These are phyloP conservation scores for Drosophila funebris DNA, from an alignment of 1,140 invertebrate genomes.

Conservation along the genomic window DNA sequence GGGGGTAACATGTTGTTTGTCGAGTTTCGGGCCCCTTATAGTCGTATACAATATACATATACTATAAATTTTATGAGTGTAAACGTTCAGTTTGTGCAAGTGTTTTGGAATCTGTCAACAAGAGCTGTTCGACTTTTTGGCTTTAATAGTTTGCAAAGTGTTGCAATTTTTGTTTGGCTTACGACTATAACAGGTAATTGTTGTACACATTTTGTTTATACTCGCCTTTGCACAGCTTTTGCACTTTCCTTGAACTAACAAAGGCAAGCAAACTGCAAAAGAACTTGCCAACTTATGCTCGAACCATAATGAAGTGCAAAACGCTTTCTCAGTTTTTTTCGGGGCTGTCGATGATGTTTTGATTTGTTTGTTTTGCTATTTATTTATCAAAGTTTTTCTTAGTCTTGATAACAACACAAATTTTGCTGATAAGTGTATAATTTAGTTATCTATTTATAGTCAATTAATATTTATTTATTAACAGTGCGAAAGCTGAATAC, in stretches of 20 bases:
- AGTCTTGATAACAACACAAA: too few species aligned
- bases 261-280: not conserved
- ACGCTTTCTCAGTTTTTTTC: not conserved
- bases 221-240: slow-evolving; percentile 5
- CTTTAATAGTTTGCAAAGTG: slow-evolving; percentile 56
- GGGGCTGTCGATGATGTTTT: not conserved
- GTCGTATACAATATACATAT: not conserved
- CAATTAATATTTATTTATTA: too few species aligned
- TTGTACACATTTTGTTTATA: slow-evolving; percentile 35
- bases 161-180: slow-evolving; percentile 33
- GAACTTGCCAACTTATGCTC: slow-evolving; percentile 15
- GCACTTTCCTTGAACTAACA: not conserved
- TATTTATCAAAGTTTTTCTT: too few species aligned
- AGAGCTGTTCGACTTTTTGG: slow-evolving; percentile 44
- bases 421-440: too few species aligned
- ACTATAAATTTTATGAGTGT: slow-evolving; percentile 61
- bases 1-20: slow-evolving; percentile 16
- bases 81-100: slow-evolving; percentile 64
- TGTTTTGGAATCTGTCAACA: slow-evolving; percentile 57
- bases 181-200: slow-evolving; percentile 48
- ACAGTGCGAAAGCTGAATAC: too few species aligned
- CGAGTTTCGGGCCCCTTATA: slow-evolving; percentile 21
- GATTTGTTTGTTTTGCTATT: too few species aligned
- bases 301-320: slow-evolving; percentile 5
- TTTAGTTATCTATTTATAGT: too few species aligned